These are phyloP conservation scores for Mnemiopsis leidyi DNA, from an alignment of 37 sponge, comb jelly and placozoan genomes.

Conservation along the genomic window DNA sequence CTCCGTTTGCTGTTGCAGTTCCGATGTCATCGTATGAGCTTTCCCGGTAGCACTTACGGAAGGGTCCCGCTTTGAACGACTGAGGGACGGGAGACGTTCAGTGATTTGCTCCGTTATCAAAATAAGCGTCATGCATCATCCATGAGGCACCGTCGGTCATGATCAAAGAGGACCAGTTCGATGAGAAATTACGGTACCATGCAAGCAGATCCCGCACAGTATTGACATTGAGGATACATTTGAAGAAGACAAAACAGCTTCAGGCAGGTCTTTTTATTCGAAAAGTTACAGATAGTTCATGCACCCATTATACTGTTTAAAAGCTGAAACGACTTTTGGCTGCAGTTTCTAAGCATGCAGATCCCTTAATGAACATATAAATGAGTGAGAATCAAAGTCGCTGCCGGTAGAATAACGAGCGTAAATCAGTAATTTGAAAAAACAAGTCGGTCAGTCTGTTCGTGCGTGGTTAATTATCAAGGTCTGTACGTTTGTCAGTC, in stretches of 20 bases:
- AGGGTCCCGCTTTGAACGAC: background rate
- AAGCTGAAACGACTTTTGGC: background rate
- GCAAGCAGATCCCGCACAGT: too few species aligned
- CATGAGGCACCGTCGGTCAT: too few species aligned
- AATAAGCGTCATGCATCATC: too few species aligned
- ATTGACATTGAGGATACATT: too few species aligned
- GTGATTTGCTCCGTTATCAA: too few species aligned
- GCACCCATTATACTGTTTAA: background rate
- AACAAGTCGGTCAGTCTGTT: background rate
- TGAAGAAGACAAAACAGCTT: too few species aligned
- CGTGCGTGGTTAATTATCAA: background rate
- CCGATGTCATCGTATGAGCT: constrained; percentile 25
- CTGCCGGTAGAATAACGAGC: background rate
- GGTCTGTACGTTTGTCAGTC: constrained; percentile 10
- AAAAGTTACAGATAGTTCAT: too few species aligned
- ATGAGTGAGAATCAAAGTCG: background rate
- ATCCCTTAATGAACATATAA: background rate
- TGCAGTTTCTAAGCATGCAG: background rate
- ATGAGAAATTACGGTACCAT: too few species aligned
- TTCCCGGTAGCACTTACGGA: background rate
- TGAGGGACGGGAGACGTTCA: background rate
- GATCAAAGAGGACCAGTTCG: too few species aligned
- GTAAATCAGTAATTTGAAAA: background rate
- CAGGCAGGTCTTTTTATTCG: too few species aligned
- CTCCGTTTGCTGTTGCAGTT: background rate